These are phyloP conservation scores for Erebia aethiops DNA, from an alignment of 2,888 invertebrate genomes.

Conservation along the genomic window DNA sequence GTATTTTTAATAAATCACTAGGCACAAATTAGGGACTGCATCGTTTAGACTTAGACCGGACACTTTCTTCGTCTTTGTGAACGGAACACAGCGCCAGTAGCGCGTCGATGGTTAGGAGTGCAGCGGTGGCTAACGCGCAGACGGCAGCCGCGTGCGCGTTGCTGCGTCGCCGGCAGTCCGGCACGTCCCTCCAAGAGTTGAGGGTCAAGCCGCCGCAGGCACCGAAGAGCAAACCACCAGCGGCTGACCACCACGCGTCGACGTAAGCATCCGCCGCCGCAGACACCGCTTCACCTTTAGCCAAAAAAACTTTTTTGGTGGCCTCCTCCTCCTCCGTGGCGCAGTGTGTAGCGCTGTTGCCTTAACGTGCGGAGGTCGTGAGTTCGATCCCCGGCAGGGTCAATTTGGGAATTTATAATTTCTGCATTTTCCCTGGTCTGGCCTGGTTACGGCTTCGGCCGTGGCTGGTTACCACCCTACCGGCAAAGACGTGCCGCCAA, in stretches of 20 bases:
- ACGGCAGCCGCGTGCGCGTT: conserved; percentile 60
- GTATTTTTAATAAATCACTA: conserved; percentile 13
- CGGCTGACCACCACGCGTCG: conserved; percentile 74
- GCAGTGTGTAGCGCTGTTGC: too few relatives aligned
- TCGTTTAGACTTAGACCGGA: conserved; percentile 54
- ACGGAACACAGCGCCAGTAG: conserved; percentile 65
- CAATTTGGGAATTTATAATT: too few relatives aligned
- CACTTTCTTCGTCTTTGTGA: conserved; percentile 57
- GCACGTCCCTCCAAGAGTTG: conserved; percentile 62
- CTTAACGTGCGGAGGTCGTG: too few relatives aligned
- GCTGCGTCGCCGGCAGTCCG: conserved; percentile 51
- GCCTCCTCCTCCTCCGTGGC: too few relatives aligned
- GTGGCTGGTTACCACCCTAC: too few relatives aligned
- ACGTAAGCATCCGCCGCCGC: conserved; percentile 72
- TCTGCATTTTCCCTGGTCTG: too few relatives aligned
- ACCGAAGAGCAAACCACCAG: conserved; percentile 62
- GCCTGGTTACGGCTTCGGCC: too few relatives aligned
- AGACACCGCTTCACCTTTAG: conserved; percentile 68
- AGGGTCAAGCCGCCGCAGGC: conserved; percentile 65
- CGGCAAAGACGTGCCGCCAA: too few relatives aligned
- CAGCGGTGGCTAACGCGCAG: conserved; percentile 62
- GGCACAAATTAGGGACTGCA: conserved; percentile 30
- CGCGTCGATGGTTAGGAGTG: conserved; percentile 61
- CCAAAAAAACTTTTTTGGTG: too few relatives aligned
- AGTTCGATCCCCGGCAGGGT: too few relatives aligned